These are phyloP conservation scores for Morelia viridis DNA, from an alignment of 2,797 vertebrate genomes.

Conservation along the genomic window DNA sequence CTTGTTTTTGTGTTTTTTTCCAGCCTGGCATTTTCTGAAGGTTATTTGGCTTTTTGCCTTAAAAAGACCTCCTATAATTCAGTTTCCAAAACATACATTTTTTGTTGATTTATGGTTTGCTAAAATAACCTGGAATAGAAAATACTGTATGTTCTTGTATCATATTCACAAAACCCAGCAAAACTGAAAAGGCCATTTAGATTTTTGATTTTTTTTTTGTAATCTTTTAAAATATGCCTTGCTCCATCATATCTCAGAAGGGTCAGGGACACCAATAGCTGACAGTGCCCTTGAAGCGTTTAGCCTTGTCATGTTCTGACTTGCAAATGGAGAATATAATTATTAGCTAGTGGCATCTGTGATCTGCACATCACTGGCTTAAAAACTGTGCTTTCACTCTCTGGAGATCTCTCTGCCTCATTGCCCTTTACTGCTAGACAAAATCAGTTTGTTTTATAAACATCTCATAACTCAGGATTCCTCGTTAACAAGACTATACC, in stretches of 20 bases:
- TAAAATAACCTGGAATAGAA: not conserved
- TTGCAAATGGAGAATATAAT: conserved; percentile 14
- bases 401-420: not conserved
- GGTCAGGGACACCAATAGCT: not conserved
- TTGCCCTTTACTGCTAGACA: not conserved
- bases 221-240: not conserved
- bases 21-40: not conserved
- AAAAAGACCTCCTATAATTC: not conserved
- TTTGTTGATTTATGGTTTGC: not conserved
- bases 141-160: not conserved
- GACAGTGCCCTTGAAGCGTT: not conserved
- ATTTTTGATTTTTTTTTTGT: not conserved
- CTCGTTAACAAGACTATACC: not conserved
- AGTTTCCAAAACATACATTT: not conserved
- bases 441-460: not conserved
- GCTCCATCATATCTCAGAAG: not conserved
- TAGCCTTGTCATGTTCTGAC: conserved; percentile 30
- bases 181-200: not conserved
- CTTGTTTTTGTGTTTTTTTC: not conserved
- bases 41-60: not conserved
- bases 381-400: not conserved
- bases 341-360: not conserved
- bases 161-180: not conserved
- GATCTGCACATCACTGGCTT: not conserved
- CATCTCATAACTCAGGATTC: not conserved